These are phyloP conservation scores for Catharus fuscescens DNA, from an alignment of 2,113 vertebrate genomes.

Conservation along the genomic window DNA sequence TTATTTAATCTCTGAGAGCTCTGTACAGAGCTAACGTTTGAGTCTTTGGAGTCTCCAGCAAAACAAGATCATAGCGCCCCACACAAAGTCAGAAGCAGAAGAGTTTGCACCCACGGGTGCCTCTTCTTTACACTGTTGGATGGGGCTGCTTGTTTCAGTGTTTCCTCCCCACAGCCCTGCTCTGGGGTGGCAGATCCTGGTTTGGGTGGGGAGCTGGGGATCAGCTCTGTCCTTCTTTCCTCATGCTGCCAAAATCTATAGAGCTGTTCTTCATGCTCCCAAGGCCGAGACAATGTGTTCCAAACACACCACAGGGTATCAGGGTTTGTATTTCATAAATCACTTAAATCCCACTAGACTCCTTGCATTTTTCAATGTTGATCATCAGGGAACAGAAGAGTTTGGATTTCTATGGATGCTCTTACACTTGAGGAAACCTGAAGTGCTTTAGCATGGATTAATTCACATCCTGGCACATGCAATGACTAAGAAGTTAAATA, in stretches of 20 bases:
- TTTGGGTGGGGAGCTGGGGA: neutral
- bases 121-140: neutral
- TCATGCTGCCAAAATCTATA: neutral
- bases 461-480: neutral
- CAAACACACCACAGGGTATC: neutral
- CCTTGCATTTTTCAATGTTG: neutral
- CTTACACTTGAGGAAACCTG: neutral
- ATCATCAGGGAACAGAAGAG: neutral
- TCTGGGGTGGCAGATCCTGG: neutral
- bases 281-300: neutral
- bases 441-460: neutral
- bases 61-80: neutral
- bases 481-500: neutral
- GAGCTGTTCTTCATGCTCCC: neutral
- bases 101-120: constrained; percentile 5
- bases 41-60: neutral
- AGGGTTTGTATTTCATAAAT: neutral
- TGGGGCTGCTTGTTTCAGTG: neutral
- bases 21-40: neutral
- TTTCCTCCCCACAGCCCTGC: neutral
- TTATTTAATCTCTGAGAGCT: constrained; percentile 30
- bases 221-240: fast-evolving
- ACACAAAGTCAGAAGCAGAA: constrained; percentile 1
- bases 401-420: neutral
- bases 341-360: neutral